A percentile compares a stretch with the other conserved stretches of the same genome.
Conservation (phyloP, 2,888 invertebrate species). For the Anoplius nigerrimus region DNA sequence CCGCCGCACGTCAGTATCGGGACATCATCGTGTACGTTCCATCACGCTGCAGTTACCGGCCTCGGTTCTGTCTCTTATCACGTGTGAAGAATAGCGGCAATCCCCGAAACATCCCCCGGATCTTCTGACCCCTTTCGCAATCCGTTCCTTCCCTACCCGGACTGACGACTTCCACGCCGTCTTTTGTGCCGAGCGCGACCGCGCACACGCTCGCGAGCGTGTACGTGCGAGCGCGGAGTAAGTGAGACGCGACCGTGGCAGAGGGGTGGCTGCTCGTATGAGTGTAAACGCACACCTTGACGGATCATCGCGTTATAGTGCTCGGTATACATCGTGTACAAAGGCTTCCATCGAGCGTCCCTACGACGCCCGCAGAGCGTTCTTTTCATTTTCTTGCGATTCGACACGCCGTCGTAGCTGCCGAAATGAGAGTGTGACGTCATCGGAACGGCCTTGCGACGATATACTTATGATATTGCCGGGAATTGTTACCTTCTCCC, state of each 20-base stretch:
- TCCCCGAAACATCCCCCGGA: slow-evolving; percentile 15
- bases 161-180: slow-evolving; percentile 1
- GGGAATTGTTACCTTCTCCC: too few species aligned
- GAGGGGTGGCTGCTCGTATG: too few species aligned
- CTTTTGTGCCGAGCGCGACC: not conserved
- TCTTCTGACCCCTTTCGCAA: slow-evolving; percentile 19
- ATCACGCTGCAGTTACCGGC: not conserved
- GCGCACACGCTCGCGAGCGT: not conserved
- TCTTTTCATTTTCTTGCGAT: slow-evolving; percentile 18
- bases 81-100: slow-evolving; percentile 22
- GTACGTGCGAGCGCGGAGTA: too few species aligned
- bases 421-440: slow-evolving; percentile 20
- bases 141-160: slow-evolving; percentile 1
- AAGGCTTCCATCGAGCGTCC: too few species aligned
- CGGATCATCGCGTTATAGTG: too few species aligned
- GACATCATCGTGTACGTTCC: not conserved
- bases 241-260: too few species aligned
- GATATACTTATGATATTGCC: too few species aligned
- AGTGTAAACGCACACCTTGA: too few species aligned
- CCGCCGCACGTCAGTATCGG: slow-evolving; percentile 5
- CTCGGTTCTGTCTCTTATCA: slow-evolving; percentile 21
- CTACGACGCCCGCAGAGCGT: not conserved
- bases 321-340: too few species aligned
- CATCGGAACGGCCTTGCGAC: not conserved
- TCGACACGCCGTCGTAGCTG: slow-evolving; percentile 36